A percentile compares a stretch with the other conserved stretches of the same genome.
These are phyloP conservation scores for Lucilia cuprina DNA, from an alignment of 1,140 invertebrate genomes.

Conservation along the genomic window DNA sequence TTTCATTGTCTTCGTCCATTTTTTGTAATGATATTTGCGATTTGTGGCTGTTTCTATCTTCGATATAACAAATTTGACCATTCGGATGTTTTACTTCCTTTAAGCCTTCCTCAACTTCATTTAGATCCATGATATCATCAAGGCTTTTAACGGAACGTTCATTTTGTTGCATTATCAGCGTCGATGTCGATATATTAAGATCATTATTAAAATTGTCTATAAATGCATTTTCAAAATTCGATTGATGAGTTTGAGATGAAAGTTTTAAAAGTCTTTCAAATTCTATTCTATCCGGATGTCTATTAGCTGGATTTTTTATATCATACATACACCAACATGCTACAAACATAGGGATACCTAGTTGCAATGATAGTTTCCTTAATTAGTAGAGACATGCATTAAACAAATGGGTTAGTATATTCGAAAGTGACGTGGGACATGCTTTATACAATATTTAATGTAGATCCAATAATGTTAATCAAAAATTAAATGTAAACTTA, in stretches of 20 bases:
- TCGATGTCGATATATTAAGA: conserved; percentile 3
- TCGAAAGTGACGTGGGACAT: conserved; percentile 4
- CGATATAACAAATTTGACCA: conserved; percentile 55
- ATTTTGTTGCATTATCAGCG: conserved; percentile 23
- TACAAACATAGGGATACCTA: conserved; percentile 58
- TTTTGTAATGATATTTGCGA: conserved; percentile 40
- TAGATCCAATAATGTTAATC: background rate
- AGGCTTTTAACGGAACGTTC: conserved; percentile 44
- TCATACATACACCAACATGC: conserved; percentile 59
- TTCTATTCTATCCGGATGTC: conserved; percentile 48
- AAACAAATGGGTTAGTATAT: background rate
- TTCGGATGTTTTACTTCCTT: conserved; percentile 52
- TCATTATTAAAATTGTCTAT: conserved; percentile 42
- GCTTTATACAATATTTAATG: background rate
- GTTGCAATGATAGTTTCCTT: conserved; percentile 26
- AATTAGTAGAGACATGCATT: conserved; percentile 25
- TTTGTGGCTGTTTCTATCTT: conserved; percentile 50
- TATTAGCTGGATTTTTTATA: conserved; percentile 47
- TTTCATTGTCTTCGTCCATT: conserved; percentile 17
- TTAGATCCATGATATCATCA: conserved; percentile 54
- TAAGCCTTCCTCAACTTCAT: conserved; percentile 52
- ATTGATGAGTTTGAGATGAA: conserved; percentile 23
- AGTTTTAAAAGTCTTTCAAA: conserved; percentile 40
- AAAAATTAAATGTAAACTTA: conserved; percentile 52
- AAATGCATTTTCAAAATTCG: conserved; percentile 27